phyloP scores from a whole-genome alignment of 1,140 invertebrate species.

The Bombus superbus region DNA sequence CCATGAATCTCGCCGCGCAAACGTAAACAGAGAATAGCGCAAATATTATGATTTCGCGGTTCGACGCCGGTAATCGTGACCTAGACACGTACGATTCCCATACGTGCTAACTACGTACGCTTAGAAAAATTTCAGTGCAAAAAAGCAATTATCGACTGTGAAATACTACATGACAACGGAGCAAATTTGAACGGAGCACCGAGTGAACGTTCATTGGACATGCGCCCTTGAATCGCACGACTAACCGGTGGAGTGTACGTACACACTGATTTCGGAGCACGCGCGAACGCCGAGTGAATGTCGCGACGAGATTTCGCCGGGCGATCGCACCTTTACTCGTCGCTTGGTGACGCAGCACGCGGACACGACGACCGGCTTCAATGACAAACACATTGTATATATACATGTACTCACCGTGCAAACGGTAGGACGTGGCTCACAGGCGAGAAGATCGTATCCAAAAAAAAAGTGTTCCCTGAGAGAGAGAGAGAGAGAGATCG shows the following conservation, averaged over 20 bases:
- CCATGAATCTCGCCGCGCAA: neutral
- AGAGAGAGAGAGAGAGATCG: neutral
- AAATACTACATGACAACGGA: neutral
- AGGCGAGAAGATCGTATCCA: slow-evolving; percentile 48
- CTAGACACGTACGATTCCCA: neutral
- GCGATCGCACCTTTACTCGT: slow-evolving; percentile 10
- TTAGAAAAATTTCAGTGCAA: neutral
- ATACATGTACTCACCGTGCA: slow-evolving; percentile 20
- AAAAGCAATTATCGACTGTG: neutral
- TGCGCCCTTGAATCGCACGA: slow-evolving; percentile 54
- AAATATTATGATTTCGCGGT: slow-evolving; percentile 30
- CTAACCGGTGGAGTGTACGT: neutral
- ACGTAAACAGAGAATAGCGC: slow-evolving; percentile 25
- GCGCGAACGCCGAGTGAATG: slow-evolving; percentile 22
- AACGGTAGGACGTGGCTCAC: slow-evolving; percentile 49
- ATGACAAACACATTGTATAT: neutral
- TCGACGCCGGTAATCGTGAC: slow-evolving; percentile 19
- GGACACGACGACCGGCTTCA: neutral
- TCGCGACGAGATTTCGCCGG: neutral
- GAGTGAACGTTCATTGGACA: slow-evolving; percentile 38
- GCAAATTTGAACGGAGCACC: slow-evolving; percentile 16
- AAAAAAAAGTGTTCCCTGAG: slow-evolving; percentile 13
- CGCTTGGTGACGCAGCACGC: neutral
- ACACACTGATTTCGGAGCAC: slow-evolving; percentile 50
- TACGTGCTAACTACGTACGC: neutral